Conservation (phyloP, 2,797 vertebrate species). For the Pagetopsis macropterus region DNA sequence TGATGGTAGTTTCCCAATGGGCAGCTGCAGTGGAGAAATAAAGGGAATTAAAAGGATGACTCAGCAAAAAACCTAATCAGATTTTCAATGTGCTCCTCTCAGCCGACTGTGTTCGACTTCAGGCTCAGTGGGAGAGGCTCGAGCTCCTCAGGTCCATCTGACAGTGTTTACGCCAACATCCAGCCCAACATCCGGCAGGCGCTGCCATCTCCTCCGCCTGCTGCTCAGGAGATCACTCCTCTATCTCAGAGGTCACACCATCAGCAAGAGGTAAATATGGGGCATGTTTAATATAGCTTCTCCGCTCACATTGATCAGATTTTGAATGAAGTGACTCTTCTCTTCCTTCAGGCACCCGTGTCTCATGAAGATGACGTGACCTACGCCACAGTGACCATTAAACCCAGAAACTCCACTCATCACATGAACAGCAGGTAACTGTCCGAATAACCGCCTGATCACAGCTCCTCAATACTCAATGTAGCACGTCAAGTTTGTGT, state of each 20-base stretch:
- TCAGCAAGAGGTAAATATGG: constrained; percentile 21
- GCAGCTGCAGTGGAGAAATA: not conserved
- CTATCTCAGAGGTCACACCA: not conserved
- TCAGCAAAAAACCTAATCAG: not conserved
- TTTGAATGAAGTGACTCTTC: not conserved
- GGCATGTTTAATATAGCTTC: not conserved
- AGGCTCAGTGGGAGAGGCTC: not conserved
- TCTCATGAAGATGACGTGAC: constrained; percentile 34
- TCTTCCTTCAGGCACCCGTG: constrained; percentile 29
- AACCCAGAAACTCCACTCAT: constrained; percentile 22
- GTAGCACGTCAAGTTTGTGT: not conserved
- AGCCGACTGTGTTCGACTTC: not conserved
- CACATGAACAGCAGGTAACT: constrained; percentile 37
- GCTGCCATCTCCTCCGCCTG: not conserved
- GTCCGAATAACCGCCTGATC: not conserved
- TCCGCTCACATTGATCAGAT: not conserved
- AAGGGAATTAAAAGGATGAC: not conserved
- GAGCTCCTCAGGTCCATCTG: not conserved
- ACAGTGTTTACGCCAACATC: constrained; percentile 48
- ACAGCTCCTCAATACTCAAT: not conserved
- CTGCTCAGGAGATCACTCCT: not conserved
- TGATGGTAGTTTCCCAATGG: not conserved
- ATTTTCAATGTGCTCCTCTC: constrained; percentile 1
- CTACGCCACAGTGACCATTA: constrained; percentile 62
- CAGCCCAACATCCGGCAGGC: not conserved